Percentiles rank a stretch among this genome's conserved stretches.
Conservation (phyloP, 2,113 vertebrate genomes). For the Vicugna pacos region DNA sequence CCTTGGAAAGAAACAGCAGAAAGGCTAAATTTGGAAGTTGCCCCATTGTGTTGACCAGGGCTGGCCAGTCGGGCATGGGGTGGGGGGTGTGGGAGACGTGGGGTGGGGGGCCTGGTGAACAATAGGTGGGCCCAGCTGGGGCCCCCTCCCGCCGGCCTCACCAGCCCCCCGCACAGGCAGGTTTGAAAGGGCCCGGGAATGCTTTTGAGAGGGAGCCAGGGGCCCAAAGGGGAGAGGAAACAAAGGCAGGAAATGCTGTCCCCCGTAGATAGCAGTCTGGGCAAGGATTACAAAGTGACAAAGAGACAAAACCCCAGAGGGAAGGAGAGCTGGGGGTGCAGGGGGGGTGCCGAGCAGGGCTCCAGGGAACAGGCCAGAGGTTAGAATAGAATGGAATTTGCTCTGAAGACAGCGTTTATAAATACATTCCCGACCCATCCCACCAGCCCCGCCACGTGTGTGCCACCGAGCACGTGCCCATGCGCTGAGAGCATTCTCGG, state of each 20-base stretch:
- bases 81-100: conserved; percentile 78
- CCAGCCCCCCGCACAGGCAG: conserved; percentile 82
- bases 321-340: conserved; percentile 81
- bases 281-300: conserved; percentile 91
- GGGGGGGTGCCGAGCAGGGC: conserved; percentile 77
- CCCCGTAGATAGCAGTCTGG: conserved; percentile 91
- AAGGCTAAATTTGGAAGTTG: conserved; percentile 89
- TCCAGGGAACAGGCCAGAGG: conserved; percentile 84
- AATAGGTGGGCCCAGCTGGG: conserved; percentile 89
- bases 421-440: conserved; percentile 88
- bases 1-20: conserved; percentile 83
- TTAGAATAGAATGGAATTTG: conserved; percentile 90
- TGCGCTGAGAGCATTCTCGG: not conserved
- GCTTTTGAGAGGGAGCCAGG: conserved; percentile 91
- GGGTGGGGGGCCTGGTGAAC: conserved; percentile 85
- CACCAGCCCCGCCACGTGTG: conserved; percentile 85
- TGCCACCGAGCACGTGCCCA: conserved; percentile 88
- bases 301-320: conserved; percentile 91
- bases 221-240: conserved; percentile 89
- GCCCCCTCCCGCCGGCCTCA: conserved; percentile 84
- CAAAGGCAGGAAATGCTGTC: conserved; percentile 93
- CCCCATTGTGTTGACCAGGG: conserved; percentile 87
- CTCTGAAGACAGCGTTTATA: conserved; percentile 89
- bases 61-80: conserved; percentile 77
- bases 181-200: conserved; percentile 91